Percentiles rank a stretch among this genome's conserved stretches.
Evolutionary conservation across 2,888 invertebrate species (phyloP).

Genomic region (Sycophila texana): DNA sequence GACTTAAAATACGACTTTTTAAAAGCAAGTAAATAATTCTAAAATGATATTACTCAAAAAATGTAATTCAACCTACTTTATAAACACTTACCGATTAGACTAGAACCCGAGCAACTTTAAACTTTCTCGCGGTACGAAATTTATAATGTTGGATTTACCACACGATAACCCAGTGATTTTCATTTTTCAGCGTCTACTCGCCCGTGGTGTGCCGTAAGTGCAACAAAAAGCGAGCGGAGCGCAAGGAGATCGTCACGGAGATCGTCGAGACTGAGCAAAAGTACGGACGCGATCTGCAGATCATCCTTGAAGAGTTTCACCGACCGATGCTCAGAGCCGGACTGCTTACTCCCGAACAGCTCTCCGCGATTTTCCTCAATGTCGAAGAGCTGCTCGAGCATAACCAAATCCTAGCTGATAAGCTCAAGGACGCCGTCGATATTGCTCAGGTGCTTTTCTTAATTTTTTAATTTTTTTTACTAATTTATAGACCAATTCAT

Average conservation of each 20-base stretch:
- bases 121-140: no score
- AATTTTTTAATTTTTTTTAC: slow-evolving; percentile 1
- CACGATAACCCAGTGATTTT: background rate
- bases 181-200: slow-evolving; percentile 80
- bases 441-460: slow-evolving; percentile 78
- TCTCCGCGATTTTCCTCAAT: slow-evolving; percentile 94
- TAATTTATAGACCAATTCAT: background rate
- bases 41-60: background rate
- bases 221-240: slow-evolving; percentile 89
- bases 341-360: slow-evolving; percentile 91
- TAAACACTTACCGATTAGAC: no score
- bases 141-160: no score
- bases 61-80: no score
- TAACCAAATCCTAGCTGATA: slow-evolving; percentile 89
- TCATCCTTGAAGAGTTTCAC: slow-evolving; percentile 94
- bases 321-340: slow-evolving; percentile 96
- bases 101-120: no score
- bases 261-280: slow-evolving; percentile 97
- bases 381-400: slow-evolving; percentile 94
- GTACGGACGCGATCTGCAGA: slow-evolving; percentile 93
- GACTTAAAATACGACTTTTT: no score
- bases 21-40: no score
- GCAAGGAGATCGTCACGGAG: slow-evolving; percentile 95
- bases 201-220: slow-evolving; percentile 92
- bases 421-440: slow-evolving; percentile 90